These are phyloP conservation scores for Dryas iulia DNA, from an alignment of 1,140 invertebrate species.

Conservation along the genomic window DNA sequence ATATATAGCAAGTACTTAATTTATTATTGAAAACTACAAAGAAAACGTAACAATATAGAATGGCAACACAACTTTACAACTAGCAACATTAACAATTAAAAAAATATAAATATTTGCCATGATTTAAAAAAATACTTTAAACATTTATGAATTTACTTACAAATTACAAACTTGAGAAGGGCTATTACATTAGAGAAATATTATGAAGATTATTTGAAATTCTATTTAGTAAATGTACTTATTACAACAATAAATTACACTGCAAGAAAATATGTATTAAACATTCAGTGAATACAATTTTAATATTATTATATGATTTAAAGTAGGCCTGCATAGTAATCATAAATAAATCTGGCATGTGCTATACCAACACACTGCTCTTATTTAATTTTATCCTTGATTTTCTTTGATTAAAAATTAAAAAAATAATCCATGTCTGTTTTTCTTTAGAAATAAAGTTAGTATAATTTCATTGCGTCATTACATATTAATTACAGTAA, in stretches of 20 bases:
- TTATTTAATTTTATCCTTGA: too few species aligned
- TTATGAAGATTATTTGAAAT: background rate
- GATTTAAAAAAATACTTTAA: background rate
- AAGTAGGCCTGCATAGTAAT: too few species aligned
- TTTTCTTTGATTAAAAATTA: too few species aligned
- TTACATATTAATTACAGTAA: too few species aligned
- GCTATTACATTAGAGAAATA: background rate
- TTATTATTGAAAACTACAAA: background rate
- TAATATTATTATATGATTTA: too few species aligned
- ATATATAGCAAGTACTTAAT: background rate
- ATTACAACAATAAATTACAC: background rate
- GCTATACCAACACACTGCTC: too few species aligned
- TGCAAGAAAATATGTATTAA: too few species aligned
- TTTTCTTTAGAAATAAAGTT: too few species aligned
- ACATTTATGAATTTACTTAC: background rate
- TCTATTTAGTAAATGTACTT: background rate
- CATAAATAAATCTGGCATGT: too few species aligned
- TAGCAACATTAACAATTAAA: background rate
- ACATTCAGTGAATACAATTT: too few species aligned
- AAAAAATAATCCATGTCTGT: too few species aligned
- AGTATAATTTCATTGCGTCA: too few species aligned
- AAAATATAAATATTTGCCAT: background rate
- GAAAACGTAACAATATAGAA: background rate
- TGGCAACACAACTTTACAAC: background rate
- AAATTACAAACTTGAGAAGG: background rate